Percentiles rank a stretch among this genome's conserved stretches.
These are phyloP conservation scores for Glossophaga mutica DNA, from an alignment of 2,797 vertebrate genomes.

Conservation along the genomic window DNA sequence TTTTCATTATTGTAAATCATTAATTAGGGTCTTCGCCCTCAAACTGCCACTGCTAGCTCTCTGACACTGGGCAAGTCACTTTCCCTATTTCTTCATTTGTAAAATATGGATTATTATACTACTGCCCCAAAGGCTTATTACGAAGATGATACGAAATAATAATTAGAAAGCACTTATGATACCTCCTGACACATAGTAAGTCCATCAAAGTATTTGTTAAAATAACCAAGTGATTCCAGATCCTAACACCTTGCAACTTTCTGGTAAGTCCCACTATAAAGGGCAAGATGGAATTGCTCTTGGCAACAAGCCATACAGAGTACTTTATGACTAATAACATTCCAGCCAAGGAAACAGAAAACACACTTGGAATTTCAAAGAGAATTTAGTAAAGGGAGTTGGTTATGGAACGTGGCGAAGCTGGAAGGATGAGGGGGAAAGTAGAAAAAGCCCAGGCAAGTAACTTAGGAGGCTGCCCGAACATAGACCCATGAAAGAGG, in stretches of 20 bases:
- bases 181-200: not conserved
- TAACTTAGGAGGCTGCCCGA: not conserved
- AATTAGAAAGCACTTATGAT: not conserved
- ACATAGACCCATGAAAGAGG: not conserved
- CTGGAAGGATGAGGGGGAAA: not conserved
- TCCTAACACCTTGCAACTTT: not conserved
- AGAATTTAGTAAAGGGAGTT: not conserved
- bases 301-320: not conserved
- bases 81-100: not conserved
- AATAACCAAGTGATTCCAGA: not conserved
- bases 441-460: not conserved
- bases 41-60: not conserved
- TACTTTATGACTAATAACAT: not conserved
- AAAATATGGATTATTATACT: not conserved
- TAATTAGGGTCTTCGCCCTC: not conserved
- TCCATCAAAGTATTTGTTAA: not conserved
- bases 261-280: not conserved
- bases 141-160: not conserved
- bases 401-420: not conserved
- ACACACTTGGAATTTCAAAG: not conserved
- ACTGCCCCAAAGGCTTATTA: not conserved
- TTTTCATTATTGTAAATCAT: not conserved
- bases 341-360: not conserved
- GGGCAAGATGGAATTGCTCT: not conserved
- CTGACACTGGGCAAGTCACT: not conserved